These are phyloP conservation scores for Eumacrocentrus americanus DNA, from an alignment of 2,888 invertebrate species.

Conservation along the genomic window DNA sequence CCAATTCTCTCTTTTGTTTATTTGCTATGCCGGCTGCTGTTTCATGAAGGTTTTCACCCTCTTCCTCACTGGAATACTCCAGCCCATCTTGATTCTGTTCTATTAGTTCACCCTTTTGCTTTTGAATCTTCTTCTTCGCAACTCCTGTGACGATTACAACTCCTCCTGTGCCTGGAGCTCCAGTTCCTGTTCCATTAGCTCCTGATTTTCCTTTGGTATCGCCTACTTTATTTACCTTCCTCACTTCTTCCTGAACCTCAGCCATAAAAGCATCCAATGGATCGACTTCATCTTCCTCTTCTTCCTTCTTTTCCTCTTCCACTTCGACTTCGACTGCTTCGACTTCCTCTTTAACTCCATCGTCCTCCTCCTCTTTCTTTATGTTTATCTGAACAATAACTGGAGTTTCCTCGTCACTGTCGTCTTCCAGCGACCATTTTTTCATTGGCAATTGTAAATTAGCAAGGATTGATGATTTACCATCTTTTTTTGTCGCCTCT, in stretches of 20 bases:
- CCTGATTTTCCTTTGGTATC: slow-evolving; percentile 66
- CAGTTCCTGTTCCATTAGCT: slow-evolving; percentile 50
- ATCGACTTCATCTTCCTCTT: slow-evolving; percentile 84
- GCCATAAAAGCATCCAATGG: slow-evolving; percentile 98
- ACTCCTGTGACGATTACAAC: slow-evolving; percentile 84
- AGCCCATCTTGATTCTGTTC: slow-evolving; percentile 98
- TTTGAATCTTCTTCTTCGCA: slow-evolving; percentile 78
- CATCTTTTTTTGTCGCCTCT: slow-evolving; percentile 80
- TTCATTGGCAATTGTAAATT: slow-evolving; percentile 70
- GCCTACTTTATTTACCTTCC: slow-evolving; percentile 75
- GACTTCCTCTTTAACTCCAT: slow-evolving; percentile 53
- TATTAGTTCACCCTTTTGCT: slow-evolving; percentile 95
- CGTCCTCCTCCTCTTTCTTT: slow-evolving; percentile 65
- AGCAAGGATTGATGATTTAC: slow-evolving; percentile 70
- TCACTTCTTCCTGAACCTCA: slow-evolving; percentile 82
- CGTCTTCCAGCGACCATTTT: slow-evolving; percentile 96
- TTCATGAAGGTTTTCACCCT: slow-evolving; percentile 91
- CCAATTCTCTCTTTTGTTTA: slow-evolving; percentile 89
- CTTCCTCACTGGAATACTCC: slow-evolving; percentile 97
- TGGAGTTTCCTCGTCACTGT: slow-evolving; percentile 77
- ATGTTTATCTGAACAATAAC: slow-evolving; percentile 60
- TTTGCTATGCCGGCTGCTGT: slow-evolving; percentile 87
- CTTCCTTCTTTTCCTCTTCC: slow-evolving; percentile 52
- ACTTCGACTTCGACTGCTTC: slow-evolving; percentile 52
- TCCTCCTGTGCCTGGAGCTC: slow-evolving; percentile 59